Evolutionary conservation across 2,797 vertebrate genomes (phyloP).

Genomic region (Syngnathus rostellatus): DNA sequence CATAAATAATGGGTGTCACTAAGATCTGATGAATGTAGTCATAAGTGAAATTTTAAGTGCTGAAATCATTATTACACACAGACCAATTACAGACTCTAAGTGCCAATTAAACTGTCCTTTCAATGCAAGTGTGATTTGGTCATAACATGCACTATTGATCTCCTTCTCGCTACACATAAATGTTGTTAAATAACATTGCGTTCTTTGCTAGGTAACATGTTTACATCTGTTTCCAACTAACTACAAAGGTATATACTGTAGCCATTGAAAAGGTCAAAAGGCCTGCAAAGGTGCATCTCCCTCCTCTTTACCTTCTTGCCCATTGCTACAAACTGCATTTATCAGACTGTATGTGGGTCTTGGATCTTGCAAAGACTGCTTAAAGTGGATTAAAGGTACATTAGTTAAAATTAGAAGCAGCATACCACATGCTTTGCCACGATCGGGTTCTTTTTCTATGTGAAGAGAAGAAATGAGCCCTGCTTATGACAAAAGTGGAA

Average conservation of each 20-base stretch:
- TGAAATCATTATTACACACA: too few relatives aligned
- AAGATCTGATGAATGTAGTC: too few relatives aligned
- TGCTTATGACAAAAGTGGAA: neutral
- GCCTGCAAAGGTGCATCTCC: neutral
- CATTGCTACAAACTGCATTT: neutral
- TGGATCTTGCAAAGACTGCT: constrained; percentile 46
- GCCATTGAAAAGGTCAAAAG: neutral
- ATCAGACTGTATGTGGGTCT: constrained; percentile 32
- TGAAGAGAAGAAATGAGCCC: constrained; percentile 10
- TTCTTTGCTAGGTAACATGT: too few relatives aligned
- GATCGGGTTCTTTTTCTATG: neutral
- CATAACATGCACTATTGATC: neutral
- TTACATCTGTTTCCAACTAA: neutral
- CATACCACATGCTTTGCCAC: constrained; percentile 26
- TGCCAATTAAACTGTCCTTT: too few relatives aligned
- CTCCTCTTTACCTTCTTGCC: neutral
- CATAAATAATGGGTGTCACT: too few relatives aligned
- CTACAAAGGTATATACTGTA: neutral
- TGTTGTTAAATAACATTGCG: neutral
- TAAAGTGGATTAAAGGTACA: constrained; percentile 54
- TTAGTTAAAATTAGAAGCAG: constrained; percentile 42
- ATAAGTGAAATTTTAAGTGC: too few relatives aligned
- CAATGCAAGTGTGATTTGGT: neutral
- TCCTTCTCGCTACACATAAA: neutral
- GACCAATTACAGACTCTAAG: too few relatives aligned